Evolutionary conservation across 37 sponge, comb jelly and placozoan species (phyloP).

Genomic region (Mnemiopsis leidyi): DNA sequence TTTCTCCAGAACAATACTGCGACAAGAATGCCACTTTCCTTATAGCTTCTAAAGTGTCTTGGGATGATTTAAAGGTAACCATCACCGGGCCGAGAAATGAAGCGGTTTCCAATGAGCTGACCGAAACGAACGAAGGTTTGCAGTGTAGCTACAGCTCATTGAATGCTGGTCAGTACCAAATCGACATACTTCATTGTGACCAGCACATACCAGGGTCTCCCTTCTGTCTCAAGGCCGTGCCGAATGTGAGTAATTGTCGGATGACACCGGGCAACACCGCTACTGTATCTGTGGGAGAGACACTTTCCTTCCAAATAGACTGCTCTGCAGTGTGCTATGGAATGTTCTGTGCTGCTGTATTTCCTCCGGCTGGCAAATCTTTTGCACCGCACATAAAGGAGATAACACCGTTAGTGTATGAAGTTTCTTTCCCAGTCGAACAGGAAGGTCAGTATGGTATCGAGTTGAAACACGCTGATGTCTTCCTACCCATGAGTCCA

Average conservation of each 20-base stretch:
- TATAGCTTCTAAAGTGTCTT: not conserved
- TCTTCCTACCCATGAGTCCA: constrained; percentile 19
- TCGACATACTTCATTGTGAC: not conserved
- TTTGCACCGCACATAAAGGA: not conserved
- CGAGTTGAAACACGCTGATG: not conserved
- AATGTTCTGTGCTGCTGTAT: not conserved
- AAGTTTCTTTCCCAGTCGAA: not conserved
- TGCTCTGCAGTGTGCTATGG: not conserved
- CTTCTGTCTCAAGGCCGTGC: not conserved
- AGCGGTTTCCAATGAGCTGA: not conserved
- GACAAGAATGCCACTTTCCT: not conserved
- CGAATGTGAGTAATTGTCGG: not conserved
- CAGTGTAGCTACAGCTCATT: not conserved
- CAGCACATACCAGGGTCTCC: not conserved
- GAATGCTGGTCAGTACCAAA: not conserved
- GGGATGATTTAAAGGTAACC: not conserved
- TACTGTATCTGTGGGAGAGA: not conserved
- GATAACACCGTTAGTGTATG: not conserved
- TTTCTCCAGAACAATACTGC: not conserved
- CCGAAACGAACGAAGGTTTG: not conserved
- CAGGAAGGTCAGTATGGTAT: not conserved
- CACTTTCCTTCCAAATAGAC: not conserved
- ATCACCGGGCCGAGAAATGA: not conserved
- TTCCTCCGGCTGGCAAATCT: not conserved
- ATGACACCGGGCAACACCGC: not conserved